Percentiles rank a stretch among this genome's conserved stretches.
phyloP scores from a whole-genome alignment of 2,113 vertebrate genomes.

The Phainopepla nitens region DNA sequence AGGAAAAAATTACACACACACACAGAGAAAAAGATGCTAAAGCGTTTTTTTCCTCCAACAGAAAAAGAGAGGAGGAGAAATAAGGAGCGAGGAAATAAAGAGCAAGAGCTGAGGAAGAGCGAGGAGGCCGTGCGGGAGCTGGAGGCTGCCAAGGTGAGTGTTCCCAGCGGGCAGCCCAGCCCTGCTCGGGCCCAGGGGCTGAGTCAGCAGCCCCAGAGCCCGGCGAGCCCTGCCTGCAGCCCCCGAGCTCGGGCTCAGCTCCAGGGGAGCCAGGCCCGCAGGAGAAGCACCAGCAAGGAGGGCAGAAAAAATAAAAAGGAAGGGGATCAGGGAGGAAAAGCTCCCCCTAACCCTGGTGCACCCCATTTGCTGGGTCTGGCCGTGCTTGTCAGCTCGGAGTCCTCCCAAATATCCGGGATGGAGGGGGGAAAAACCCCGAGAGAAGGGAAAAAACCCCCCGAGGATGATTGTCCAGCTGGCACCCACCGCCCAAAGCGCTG shows the following conservation, averaged over 20 bases:
- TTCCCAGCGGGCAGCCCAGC: neutral
- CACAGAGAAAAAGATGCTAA: accelerated
- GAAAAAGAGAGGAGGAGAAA: neutral
- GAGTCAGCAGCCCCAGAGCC: neutral
- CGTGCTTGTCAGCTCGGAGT: neutral
- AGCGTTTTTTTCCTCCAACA: neutral
- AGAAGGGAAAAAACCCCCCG: neutral
- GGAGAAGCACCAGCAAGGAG: neutral
- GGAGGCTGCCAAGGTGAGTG: neutral
- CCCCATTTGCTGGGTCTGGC: neutral
- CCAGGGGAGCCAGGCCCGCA: neutral
- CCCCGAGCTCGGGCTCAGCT: neutral
- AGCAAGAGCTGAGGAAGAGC: neutral
- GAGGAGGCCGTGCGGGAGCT: neutral
- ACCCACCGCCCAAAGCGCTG: neutral
- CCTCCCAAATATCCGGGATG: neutral
- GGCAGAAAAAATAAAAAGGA: accelerated
- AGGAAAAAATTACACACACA: accelerated
- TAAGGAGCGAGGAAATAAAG: neutral
- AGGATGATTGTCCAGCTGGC: neutral
- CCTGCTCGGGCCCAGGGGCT: neutral
- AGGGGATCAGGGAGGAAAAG: accelerated
- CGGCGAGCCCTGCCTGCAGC: neutral
- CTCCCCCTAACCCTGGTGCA: neutral
- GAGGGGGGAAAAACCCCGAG: accelerated